Percentiles rank a stretch among this genome's conserved stretches.
These are phyloP conservation scores for Ophonus ardosiacus DNA, from an alignment of 2,888 invertebrate genomes.

Conservation along the genomic window DNA sequence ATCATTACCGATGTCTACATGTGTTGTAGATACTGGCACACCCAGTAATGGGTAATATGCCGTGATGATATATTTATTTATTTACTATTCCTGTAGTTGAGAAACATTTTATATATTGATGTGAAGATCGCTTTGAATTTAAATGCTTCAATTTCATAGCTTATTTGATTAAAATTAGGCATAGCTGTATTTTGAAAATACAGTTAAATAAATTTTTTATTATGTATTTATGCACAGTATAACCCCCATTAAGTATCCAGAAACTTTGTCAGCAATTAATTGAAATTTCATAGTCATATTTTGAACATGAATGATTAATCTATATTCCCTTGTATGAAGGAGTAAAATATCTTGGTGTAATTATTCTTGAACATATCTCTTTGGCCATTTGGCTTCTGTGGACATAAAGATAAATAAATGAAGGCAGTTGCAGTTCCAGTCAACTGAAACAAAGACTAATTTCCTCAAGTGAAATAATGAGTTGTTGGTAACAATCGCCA, in stretches of 20 bases:
- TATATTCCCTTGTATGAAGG: background rate
- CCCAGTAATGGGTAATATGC: too few relatives aligned
- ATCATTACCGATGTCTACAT: too few relatives aligned
- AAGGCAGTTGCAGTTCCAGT: slow-evolving; percentile 6
- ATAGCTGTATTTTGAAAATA: too few relatives aligned
- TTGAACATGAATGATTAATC: background rate
- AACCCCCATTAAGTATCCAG: background rate
- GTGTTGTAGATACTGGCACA: too few relatives aligned
- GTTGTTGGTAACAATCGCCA: slow-evolving; percentile 25
- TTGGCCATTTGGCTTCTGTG: background rate
- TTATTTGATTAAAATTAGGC: too few relatives aligned
- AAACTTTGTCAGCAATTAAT: background rate
- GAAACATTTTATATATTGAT: too few relatives aligned
- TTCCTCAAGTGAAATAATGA: slow-evolving; percentile 26
- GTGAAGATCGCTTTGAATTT: too few relatives aligned
- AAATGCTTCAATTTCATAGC: too few relatives aligned
- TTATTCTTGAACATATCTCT: background rate
- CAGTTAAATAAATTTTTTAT: too few relatives aligned
- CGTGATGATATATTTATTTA: too few relatives aligned
- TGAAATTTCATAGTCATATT: background rate
- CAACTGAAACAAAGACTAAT: slow-evolving; percentile 13
- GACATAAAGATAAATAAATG: slow-evolving; percentile 1
- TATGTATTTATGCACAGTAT: too few relatives aligned
- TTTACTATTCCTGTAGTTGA: too few relatives aligned
- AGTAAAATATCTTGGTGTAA: background rate